Evolutionary conservation across 2,888 invertebrate genomes (phyloP).

Genomic region (Neoascia interrupta): DNA sequence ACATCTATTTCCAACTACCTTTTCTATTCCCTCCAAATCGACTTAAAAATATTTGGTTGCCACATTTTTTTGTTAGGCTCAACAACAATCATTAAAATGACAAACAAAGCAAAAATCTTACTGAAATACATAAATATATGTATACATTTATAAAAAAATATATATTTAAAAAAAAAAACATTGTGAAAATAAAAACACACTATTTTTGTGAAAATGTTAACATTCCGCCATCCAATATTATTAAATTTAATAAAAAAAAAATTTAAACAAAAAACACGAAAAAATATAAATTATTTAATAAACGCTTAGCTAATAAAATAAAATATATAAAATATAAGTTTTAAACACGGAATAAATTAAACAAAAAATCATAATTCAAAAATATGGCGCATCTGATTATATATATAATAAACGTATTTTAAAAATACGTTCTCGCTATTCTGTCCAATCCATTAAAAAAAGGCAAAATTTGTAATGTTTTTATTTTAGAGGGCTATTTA

Average conservation of each 20-base stretch:
- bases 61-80: slow-evolving; percentile 66
- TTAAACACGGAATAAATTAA: slow-evolving; percentile 59
- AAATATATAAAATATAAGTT: slow-evolving; percentile 57
- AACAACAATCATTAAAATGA: slow-evolving; percentile 70
- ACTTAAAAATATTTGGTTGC: slow-evolving; percentile 41
- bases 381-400: slow-evolving; percentile 59
- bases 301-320: slow-evolving; percentile 66
- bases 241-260: slow-evolving; percentile 58
- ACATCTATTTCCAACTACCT: slow-evolving; percentile 1
- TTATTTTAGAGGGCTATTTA: slow-evolving; percentile 39
- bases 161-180: slow-evolving; percentile 50
- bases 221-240: slow-evolving; percentile 72
- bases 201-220: slow-evolving; percentile 73
- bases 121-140: slow-evolving; percentile 47
- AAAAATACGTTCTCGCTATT: slow-evolving; percentile 72
- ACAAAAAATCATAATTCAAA: slow-evolving; percentile 29
- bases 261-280: slow-evolving; percentile 28
- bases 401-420: slow-evolving; percentile 70
- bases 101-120: slow-evolving; percentile 53
- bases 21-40: slow-evolving; percentile 48
- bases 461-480: slow-evolving; percentile 51
- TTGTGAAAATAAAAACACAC: slow-evolving; percentile 64
- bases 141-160: slow-evolving; percentile 57
- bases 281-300: slow-evolving; percentile 56
- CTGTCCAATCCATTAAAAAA: slow-evolving; percentile 70